These are phyloP conservation scores for Polyodon spathula DNA, from an alignment of 2,113 vertebrate genomes.

Conservation along the genomic window DNA sequence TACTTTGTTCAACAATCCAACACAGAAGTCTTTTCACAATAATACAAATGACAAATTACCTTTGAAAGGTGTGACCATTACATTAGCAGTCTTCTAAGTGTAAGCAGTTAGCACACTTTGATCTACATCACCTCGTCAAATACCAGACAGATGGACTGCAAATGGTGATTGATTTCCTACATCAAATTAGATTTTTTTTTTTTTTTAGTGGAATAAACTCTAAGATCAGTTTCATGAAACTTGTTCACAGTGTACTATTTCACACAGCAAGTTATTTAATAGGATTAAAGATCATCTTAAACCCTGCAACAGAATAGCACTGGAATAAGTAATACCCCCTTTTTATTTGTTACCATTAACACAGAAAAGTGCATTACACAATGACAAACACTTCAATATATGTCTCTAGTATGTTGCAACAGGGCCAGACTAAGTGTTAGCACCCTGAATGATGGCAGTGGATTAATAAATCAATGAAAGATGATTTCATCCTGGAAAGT, in stretches of 20 bases:
- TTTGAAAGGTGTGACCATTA: slow-evolving; percentile 24
- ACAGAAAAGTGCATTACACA: background rate
- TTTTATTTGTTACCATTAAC: background rate
- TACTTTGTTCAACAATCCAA: slow-evolving; percentile 6
- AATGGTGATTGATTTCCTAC: too few relatives aligned
- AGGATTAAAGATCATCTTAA: too few relatives aligned
- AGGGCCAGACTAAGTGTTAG: fast-evolving
- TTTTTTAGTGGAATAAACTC: too few relatives aligned
- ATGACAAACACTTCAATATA: background rate
- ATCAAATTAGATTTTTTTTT: too few relatives aligned
- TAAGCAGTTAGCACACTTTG: slow-evolving; percentile 36
- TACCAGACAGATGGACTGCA: slow-evolving; percentile 9
- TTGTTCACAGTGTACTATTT: too few relatives aligned
- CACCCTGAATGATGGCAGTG: background rate
- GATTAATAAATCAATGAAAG: slow-evolving; percentile 1
- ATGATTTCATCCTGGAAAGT: background rate
- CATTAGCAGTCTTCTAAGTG: slow-evolving; percentile 30
- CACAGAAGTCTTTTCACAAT: slow-evolving; percentile 9
- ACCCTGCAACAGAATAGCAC: slow-evolving; percentile 26
- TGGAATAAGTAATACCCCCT: slow-evolving; percentile 16
- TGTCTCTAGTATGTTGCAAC: background rate
- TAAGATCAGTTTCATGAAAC: too few relatives aligned
- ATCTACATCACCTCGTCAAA: slow-evolving; percentile 12
- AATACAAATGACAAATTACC: slow-evolving; percentile 30
- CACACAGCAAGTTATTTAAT: too few relatives aligned